Evolutionary conservation across 1,140 invertebrate genomes (phyloP), one percentile per base, ranked within the genome.

Genomic region (Araneus ventricosus): DNA sequence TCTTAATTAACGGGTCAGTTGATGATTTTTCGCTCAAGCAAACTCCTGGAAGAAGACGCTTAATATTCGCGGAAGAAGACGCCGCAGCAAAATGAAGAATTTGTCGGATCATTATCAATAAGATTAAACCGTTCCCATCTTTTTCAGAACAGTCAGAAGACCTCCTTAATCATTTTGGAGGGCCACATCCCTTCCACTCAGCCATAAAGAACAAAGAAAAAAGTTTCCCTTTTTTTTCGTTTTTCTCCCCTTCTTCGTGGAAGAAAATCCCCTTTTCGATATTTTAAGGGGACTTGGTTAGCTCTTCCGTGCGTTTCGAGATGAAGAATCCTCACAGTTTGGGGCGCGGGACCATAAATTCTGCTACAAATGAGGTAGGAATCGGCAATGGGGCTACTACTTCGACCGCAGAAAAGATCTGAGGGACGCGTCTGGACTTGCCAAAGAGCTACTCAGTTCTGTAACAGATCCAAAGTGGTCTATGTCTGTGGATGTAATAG

Each of bases 321-420:
- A 93, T 87, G 91, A 80, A 79, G 57, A 80, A 84, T 52, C 67
- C 41, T 80, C 57, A 70, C 39, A 67, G 90, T 90, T 82, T 82
- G 88, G 30, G 63, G 41, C 86, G 63, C n/a, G 34, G 57, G 91
- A 59, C 85, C 91, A 93, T 93, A 93, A 93, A 93, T 93, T 93
- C 91, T 93, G 61, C 85, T 67, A 75, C 85, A 93, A 88, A 93
- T 93, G 91, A 93, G 91, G 84, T 86, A 45, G 91, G 91, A 88
- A 93, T 93, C 45, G 80, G 59, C 59, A 52, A 91, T 91, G 90
- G 57, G 39, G 57, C 10, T 52, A 52, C 27, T 37, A 27, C 52
- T 57, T 45, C 24, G 85, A 80, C 84, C 61, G 63, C 88, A 80
- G n/a, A 57, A 80, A 75, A 80, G 70, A 88, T 67, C 39, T 41